Base-by-base conservation (phyloP, 1,140 invertebrate species). In the Bombus fervidus region DNA sequence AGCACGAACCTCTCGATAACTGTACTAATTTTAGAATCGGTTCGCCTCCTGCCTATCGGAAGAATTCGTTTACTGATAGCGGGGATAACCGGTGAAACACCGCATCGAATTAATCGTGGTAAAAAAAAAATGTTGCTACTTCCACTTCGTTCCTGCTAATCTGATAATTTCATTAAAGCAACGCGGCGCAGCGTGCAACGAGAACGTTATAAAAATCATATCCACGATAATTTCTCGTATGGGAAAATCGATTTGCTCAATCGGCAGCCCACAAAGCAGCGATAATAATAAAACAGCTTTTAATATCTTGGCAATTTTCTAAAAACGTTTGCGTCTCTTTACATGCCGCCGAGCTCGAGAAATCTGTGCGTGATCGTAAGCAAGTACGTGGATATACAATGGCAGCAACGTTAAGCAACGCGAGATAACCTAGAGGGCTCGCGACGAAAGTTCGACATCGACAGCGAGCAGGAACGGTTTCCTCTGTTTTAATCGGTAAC, bases 261-360 rank as follows among this genome's bases (percentile, higher is more conserved):
- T 81, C 84, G 34, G 62, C 84, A 34, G 59, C n/a, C 62, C 71
- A 86, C 79, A 82, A 81, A 82, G 80, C 79, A 75, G 57, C 59
- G 79, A 82, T 85, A 85, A 85, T 85, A 85, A 85, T 85, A 85
- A 81, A 81, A n/a, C 71, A n/a, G 84, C 78, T 85, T 81, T 85
- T 85, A 81, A 81, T 81, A 85, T 85, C 84, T 68, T 81, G 39
- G 62, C 47, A 68, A 81, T 85, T 85, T 85, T 85, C 84, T 85
- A 85, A 85, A 81, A 68, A 59, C 47, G 71, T 43, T 80, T 75
- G n/a, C 47, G 43, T 71, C 47, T 57, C 37, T 41, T 85, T 80
- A 85, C 77, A 25, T 71, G 25, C 31, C 73, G 41, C 53, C 12
- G 41, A 71, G 79, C 79, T 57, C 66, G 43, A 83, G 64, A 86